Base-by-base conservation (phyloP, 2,797 vertebrate genomes). In the Sparidentex hasta region DNA sequence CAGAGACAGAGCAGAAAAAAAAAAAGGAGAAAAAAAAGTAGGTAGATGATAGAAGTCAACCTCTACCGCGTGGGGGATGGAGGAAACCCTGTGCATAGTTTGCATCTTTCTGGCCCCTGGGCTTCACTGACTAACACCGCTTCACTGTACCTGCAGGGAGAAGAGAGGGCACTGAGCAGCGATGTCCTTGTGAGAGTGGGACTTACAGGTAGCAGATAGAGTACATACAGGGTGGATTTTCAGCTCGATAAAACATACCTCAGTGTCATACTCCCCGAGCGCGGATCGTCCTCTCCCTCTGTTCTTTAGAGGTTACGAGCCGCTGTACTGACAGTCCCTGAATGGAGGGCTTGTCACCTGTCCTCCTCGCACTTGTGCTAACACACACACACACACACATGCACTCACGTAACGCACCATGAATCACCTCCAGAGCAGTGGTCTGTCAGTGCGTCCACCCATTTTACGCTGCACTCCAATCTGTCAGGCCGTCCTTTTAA, bases 51-150 rank as follows among this genome's bases (percentile, higher is more conserved):
- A 29, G 71, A 87, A 86, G 85, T 71, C 55, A 48, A 71, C 57
- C 3, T 6, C 57, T 81, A 29, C 70, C 74, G 65, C 75, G 85
- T 52, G 74, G 74, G 80, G 65, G 74, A 61, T 77, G 71, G 78
- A 73, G 72, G 41, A 54, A 75, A 65, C 59, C 76, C 72, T 21
- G 52, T 78, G 81, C 83, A 69, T 71, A 81, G 80, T 78, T 81
- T 55, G 84, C 81, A 83, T 83, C 76, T 80, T 80, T 76, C 58
- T 75, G 76, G 67, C 79, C 75, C 79, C 78, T 68, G 18, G 77
- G 80, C 72, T 69, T 66, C 73, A 74, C 18, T 56, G 25, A 33
- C 43, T 54, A 63, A 59, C 44, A 61, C 74, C 18, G 65, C 52
- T 65, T 76, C 27, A 27, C 33, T 58, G 51, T 65, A 71, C 77